A percentile compares a stretch with the other conserved stretches of the same genome.
Conservation (phyloP, 2,113 vertebrate species). For the Cyprinodon tularosa region DNA sequence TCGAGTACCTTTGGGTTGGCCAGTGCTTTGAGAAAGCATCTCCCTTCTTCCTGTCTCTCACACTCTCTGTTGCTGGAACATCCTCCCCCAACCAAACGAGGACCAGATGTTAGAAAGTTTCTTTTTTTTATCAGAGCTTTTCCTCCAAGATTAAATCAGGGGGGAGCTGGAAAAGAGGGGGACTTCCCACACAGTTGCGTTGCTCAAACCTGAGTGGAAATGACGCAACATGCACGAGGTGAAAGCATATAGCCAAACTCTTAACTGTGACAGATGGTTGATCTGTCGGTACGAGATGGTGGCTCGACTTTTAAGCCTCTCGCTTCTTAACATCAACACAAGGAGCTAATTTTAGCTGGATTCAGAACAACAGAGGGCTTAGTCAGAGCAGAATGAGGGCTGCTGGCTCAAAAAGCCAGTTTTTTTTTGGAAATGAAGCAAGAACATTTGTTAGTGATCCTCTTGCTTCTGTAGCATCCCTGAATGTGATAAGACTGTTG, state of each 20-base stretch:
- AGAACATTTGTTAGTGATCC: conserved; percentile 1
- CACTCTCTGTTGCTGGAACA: conserved; percentile 59
- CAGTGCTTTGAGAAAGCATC: conserved; percentile 57
- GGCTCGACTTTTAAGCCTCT: background rate
- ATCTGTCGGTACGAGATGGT: background rate
- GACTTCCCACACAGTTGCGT: conserved; percentile 17
- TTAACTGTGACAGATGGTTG: background rate
- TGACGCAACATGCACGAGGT: background rate
- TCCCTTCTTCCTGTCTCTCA: conserved; percentile 18
- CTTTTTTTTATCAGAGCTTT: conserved; percentile 35
- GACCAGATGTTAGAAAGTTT: conserved; percentile 79
- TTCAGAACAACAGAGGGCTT: background rate
- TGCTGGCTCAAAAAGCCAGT: background rate
- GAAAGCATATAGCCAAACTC: background rate
- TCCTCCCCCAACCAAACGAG: conserved; percentile 72
- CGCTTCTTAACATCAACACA: background rate
- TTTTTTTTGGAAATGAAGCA: background rate
- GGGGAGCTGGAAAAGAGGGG: conserved; percentile 10
- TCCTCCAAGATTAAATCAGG: conserved; percentile 29
- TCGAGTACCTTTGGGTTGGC: conserved; percentile 36
- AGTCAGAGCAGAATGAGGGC: conserved; percentile 18
- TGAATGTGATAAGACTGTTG: background rate
- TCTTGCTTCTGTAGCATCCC: background rate
- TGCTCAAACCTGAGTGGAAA: conserved; percentile 1
- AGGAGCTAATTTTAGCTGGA: background rate